Base-by-base conservation (phyloP, 2,113 vertebrate genomes). In the Pedionomus torquatus region DNA sequence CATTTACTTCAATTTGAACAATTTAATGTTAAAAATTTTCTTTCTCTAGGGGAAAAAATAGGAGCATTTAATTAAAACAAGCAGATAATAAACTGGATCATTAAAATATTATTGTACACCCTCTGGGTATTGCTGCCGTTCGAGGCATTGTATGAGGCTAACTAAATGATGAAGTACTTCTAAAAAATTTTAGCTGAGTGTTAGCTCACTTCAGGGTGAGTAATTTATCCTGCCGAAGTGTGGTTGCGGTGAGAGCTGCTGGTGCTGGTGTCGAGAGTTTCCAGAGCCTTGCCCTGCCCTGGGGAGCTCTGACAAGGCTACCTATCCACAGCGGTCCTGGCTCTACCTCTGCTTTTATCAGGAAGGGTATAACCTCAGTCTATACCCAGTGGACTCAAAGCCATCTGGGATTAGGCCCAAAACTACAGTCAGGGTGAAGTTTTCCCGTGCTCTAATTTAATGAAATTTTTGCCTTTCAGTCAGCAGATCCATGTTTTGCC, bases 11-110 rank as follows among this genome's bases (percentile, higher is more conserved):
- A 89, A 87, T 88, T 83, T 86, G 86, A 90, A 88, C 83, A 46
- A n/a, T 86, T 93, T 81, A 46, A 92, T 35, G 49, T 66, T 76
- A 89, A 60, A 85, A 92, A 23, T 17, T 48, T 89, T 82, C 52
- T 90, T 91, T 46, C 66, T 72, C 65, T 68, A 30, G 65, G 55
- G 55, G 77, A 31, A 84, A 80, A 94, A 89, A 87, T 33, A 89
- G 18, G 1, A 2, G 19, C n/a, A 92, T 85, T 95, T 95, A 95
- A 95, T 92, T 97, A 96, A 95, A 94, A 85, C 48, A 87, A 95
- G 65, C 35, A 84, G 83, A 91, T 69, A 87, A 95, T 93, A 93
- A 89, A 81, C 39, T 23, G 92, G 77, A 89, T 93, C 58, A 35
- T 77, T 93, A 91, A 91, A 96, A 63, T 71, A 80, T 81, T 84